Evolutionary conservation across 2,888 invertebrate species (phyloP).

Genomic region (Apodemia zela): DNA sequence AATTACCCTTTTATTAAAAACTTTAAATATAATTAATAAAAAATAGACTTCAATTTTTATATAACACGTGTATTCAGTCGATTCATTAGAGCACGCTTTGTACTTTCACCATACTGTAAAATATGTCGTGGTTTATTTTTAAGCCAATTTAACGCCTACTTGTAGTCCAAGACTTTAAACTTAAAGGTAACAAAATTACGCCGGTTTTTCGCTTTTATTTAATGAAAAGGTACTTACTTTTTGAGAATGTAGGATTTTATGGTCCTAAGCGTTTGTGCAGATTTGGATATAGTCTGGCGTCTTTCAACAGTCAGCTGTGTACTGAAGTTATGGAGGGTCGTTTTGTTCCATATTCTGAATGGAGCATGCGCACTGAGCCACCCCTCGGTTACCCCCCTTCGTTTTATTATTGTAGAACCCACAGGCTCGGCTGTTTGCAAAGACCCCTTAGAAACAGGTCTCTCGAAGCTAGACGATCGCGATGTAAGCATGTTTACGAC

Average conservation of each 20-base stretch:
- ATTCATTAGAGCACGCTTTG: conserved; percentile 5
- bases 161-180: neutral
- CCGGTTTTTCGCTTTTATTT: neutral
- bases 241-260: conserved; percentile 63
- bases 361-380: conserved; percentile 67
- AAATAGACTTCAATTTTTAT: neutral
- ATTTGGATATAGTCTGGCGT: conserved; percentile 33
- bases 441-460: conserved; percentile 40
- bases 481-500: conserved; percentile 30
- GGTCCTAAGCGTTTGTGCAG: conserved; percentile 51
- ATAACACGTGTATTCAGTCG: neutral
- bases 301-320: conserved; percentile 54
- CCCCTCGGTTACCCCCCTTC: conserved; percentile 57
- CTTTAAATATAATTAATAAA: neutral
- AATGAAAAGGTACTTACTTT: conserved; percentile 55
- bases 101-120: conserved; percentile 18
- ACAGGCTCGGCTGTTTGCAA: conserved; percentile 39
- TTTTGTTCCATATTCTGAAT: conserved; percentile 51
- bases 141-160: conserved; percentile 23
- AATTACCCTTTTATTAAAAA: neutral
- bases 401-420: conserved; percentile 42
- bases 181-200: neutral
- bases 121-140: conserved; percentile 26
- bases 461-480: conserved; percentile 28
- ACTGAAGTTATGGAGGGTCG: conserved; percentile 64